Base-by-base conservation (phyloP, 2,113 vertebrate genomes). In the Zosterops borbonicus region DNA sequence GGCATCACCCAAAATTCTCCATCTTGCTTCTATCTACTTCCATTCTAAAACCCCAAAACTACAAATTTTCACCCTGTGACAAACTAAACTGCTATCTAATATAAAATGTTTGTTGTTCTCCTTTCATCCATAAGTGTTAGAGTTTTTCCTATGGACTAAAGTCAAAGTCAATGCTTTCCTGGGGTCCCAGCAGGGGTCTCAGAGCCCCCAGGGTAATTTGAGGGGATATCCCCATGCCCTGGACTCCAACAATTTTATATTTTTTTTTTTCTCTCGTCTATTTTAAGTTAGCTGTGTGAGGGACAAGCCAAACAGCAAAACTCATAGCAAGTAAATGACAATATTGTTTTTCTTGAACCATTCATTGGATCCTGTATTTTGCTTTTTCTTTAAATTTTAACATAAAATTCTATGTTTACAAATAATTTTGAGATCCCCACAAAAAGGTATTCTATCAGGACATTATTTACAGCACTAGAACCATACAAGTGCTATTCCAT, bases 211-310 rank as follows among this genome's bases (percentile, higher is more conserved):
- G 39, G 39, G 39, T 39, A 39, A 39, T 39, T 39, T 39, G 39
- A 39, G 39, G 39, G 39, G 39, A 39, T 39, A 12, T 39, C 39
- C 39, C 39, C 12, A 39, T 12, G 39, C 39, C 39, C 39, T 39
- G 39, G 39, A 39, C 39, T 39, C 39, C 39, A 39, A 39, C 9
- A 11, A 33, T 80, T 79, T 49, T 35, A 12, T n/a, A n/a, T n/a
- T n/a, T 49, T 4, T 35, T 15, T 41, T 63, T 35, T 39, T 31
- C 7, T 2, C 0, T 1, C 9, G 27, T 23, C 9, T 64, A 31
- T 53, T 71, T 1, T 14, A 50, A 41, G 19, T 64, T 64, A 87
- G 3, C 6, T 55, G 9, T 47, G 16, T 28, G 50, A 90, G 14
- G 9, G 15, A 58, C 44, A 91, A 68, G 35, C 8, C 7, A 56